phyloP scores from a whole-genome alignment of 2,888 invertebrate genomes.

The Amblyjoppa fuscipennis region DNA sequence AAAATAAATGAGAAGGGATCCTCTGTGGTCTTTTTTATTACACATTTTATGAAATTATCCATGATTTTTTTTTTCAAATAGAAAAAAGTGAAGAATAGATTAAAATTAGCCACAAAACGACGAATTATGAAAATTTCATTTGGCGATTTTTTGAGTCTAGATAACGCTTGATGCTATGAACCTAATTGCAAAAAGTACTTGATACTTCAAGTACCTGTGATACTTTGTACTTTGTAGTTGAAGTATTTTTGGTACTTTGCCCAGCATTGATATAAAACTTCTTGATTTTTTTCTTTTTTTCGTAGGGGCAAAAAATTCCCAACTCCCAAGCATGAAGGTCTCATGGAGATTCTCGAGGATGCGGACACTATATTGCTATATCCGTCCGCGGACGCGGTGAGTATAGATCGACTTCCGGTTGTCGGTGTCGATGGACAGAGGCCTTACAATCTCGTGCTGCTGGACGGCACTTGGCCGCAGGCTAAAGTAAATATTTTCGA shows the following conservation, averaged over 20 bases:
- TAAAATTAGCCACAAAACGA: too few species aligned
- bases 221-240: background rate
- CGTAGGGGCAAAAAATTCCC: slow-evolving; percentile 95
- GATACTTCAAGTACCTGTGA: background rate
- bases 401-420: slow-evolving; percentile 87
- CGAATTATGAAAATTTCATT: background rate
- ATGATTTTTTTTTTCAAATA: background rate
- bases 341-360: slow-evolving; percentile 89
- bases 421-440: slow-evolving; percentile 83
- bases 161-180: too few species aligned
- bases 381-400: slow-evolving; percentile 91
- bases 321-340: slow-evolving; percentile 87
- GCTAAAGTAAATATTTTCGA: slow-evolving; percentile 87
- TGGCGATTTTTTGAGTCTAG: too few species aligned
- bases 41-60: too few species aligned
- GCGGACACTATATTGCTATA: slow-evolving; percentile 92
- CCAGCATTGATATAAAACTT: background rate
- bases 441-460: slow-evolving; percentile 92
- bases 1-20: too few species aligned
- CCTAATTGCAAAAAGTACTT: too few species aligned
- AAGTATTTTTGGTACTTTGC: too few species aligned
- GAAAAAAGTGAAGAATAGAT: too few species aligned
- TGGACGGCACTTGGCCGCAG: slow-evolving; percentile 99
- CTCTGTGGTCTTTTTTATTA: too few species aligned
- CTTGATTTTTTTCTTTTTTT: slow-evolving; percentile 76